Evolutionary conservation across 2,888 invertebrate species (phyloP).

Genomic region (Cepaea hortensis): DNA sequence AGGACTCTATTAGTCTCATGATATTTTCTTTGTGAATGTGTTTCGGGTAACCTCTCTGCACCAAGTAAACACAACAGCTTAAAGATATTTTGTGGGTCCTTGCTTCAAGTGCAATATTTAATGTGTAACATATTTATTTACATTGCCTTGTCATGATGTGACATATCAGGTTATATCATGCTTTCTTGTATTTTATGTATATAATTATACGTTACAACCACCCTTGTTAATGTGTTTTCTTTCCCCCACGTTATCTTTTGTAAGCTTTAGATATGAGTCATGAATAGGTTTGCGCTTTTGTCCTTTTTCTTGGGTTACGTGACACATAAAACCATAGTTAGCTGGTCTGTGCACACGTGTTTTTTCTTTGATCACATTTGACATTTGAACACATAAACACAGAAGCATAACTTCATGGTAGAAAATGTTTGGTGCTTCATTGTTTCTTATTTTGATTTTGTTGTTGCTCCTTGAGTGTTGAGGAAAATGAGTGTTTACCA

Average conservation of each 20-base stretch:
- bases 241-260: not conserved
- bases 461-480: too few relatives aligned
- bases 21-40: not conserved
- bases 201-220: not conserved
- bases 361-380: too few relatives aligned
- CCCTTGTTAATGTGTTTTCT: not conserved
- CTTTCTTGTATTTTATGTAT: not conserved
- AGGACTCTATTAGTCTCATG: slow-evolving; percentile 4
- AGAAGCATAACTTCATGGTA: too few relatives aligned
- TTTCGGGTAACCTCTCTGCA: not conserved
- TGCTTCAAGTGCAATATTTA: slow-evolving; percentile 42
- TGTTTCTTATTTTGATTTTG: too few relatives aligned
- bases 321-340: not conserved
- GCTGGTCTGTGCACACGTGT: too few relatives aligned
- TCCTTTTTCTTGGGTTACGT: not conserved
- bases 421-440: too few relatives aligned
- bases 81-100: too few relatives aligned
- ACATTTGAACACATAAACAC: too few relatives aligned
- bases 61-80: not conserved
- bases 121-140: slow-evolving; percentile 9
- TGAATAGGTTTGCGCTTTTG: not conserved
- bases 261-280: not conserved
- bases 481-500: too few relatives aligned
- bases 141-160: not conserved
- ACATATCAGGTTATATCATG: slow-evolving; percentile 9